Evolutionary conservation across 2,113 vertebrate genomes (phyloP).

Genomic region (Lagenorhynchus albirostris): DNA sequence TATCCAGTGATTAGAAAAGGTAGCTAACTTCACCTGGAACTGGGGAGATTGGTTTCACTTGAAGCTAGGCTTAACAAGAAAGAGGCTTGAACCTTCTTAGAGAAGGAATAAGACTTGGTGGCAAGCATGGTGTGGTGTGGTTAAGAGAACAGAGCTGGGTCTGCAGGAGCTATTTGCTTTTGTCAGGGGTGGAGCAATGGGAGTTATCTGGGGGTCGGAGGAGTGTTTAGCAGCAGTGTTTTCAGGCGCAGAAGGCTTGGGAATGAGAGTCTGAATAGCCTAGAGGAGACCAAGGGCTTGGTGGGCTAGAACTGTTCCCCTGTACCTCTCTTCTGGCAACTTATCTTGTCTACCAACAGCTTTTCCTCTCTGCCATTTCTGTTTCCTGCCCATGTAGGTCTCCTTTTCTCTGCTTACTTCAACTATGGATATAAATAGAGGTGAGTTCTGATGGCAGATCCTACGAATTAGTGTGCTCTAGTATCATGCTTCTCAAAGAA

Average conservation of each 20-base stretch:
- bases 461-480: not conserved
- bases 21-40: not conserved
- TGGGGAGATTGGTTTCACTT: not conserved
- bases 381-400: not conserved
- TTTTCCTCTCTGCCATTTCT: not conserved
- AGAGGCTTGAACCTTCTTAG: not conserved
- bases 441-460: not conserved
- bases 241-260: not conserved
- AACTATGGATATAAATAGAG: not conserved
- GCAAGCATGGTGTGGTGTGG: not conserved
- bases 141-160: not conserved
- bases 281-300: not conserved
- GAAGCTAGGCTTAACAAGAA: not conserved
- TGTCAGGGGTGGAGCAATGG: not conserved
- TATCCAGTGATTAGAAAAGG: not conserved
- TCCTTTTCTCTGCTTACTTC: not conserved
- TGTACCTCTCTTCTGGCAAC: not conserved
- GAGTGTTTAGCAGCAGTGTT: not conserved
- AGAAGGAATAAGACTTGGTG: not conserved
- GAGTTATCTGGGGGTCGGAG: no score
- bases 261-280: not conserved
- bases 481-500: not conserved
- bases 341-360: not conserved
- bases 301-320: not conserved
- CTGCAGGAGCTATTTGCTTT: not conserved